These are phyloP conservation scores for Enteromius paludinosus DNA, from an alignment of 2,797 vertebrate genomes.

Conservation along the genomic window DNA sequence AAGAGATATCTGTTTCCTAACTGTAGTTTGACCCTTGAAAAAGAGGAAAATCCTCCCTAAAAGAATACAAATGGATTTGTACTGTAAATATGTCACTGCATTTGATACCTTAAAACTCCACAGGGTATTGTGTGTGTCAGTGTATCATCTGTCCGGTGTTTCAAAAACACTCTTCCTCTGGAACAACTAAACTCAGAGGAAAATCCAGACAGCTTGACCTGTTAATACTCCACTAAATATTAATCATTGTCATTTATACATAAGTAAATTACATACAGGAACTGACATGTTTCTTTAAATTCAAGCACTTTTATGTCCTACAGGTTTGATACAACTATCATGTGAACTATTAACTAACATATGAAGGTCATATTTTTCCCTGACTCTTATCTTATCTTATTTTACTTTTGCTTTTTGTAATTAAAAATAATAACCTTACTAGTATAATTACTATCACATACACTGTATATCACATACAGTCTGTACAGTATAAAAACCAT, in stretches of 20 bases:
- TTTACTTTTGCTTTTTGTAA: background rate
- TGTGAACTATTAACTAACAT: background rate
- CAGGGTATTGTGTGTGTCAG: constrained; percentile 27
- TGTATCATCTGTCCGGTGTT: constrained; percentile 29
- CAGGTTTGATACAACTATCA: background rate
- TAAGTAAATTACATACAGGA: background rate
- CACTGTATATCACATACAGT: too few relatives aligned
- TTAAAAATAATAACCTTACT: background rate
- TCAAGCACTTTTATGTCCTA: background rate
- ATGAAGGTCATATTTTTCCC: background rate
- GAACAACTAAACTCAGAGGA: constrained; percentile 31
- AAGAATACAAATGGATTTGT: constrained; percentile 17
- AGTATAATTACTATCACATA: too few relatives aligned
- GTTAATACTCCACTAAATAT: background rate
- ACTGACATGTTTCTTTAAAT: background rate
- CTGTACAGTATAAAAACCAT: too few relatives aligned
- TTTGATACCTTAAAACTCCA: constrained; percentile 7
- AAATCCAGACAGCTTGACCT: constrained; percentile 1
- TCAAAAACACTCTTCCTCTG: constrained; percentile 35
- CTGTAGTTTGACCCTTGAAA: background rate
- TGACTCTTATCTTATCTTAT: background rate
- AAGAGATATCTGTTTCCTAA: constrained; percentile 9
- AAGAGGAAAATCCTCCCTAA: constrained; percentile 1
- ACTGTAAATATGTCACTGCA: constrained; percentile 21
- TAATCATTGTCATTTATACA: background rate